Percentiles rank a stretch among this genome's conserved stretches.
phyloP scores from a whole-genome alignment of 1,140 invertebrate species.

The Galendromus occidentalis region DNA sequence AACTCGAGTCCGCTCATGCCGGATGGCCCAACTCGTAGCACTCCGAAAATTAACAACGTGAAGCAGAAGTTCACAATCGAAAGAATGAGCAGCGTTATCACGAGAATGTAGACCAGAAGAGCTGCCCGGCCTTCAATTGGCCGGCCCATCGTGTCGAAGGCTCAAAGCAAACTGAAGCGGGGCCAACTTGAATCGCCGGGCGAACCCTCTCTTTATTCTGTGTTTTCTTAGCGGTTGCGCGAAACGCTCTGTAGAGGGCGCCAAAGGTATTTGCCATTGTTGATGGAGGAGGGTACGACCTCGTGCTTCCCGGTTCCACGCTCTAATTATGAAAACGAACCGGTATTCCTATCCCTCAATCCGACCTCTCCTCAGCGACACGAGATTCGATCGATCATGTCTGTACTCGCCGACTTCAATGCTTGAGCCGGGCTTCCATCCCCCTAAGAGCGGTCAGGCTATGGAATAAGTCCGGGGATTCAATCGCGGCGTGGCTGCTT shows the following conservation, averaged over 20 bases:
- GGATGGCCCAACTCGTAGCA: conserved; percentile 42
- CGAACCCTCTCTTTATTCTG: neutral
- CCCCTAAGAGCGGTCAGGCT: too few species aligned
- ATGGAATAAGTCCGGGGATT: too few species aligned
- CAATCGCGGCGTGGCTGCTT: too few species aligned
- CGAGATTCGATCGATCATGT: too few species aligned
- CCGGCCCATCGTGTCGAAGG: conserved; percentile 4
- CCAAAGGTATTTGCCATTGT: neutral
- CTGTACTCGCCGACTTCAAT: too few species aligned
- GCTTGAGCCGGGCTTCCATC: too few species aligned
- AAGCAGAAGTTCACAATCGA: conserved; percentile 13
- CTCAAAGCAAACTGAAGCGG: neutral
- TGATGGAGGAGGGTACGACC: neutral
- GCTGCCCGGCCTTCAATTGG: conserved; percentile 10
- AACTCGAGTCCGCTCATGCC: conserved; percentile 68
- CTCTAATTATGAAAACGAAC: too few species aligned
- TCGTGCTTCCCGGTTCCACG: too few species aligned
- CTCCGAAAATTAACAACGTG: conserved; percentile 33
- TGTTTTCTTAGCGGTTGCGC: neutral
- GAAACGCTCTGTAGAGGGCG: neutral
- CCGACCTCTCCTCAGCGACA: too few species aligned
- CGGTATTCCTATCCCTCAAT: too few species aligned
- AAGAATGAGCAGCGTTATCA: neutral
- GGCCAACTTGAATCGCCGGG: neutral
- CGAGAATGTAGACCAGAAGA: conserved; percentile 1